A percentile compares a stretch with the other conserved stretches of the same genome.
Evolutionary conservation across 2,797 vertebrate species (phyloP).

Genomic region (Nyctibius grandis): DNA sequence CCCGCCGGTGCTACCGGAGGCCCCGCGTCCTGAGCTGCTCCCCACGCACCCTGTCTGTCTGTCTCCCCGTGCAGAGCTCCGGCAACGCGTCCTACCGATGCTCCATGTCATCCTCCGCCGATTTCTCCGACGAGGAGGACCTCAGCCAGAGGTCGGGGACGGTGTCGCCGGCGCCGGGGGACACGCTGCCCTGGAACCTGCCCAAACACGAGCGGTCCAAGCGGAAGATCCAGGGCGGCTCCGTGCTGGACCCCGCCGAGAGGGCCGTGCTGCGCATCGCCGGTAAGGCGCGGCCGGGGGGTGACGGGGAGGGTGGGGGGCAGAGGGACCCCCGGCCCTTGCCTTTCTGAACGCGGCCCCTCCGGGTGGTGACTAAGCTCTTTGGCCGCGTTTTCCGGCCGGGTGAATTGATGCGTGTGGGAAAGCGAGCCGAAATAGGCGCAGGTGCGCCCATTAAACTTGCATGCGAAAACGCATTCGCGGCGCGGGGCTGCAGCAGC

Average conservation of each 20-base stretch:
- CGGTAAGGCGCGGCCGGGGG: constrained; percentile 77
- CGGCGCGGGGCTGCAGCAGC: background rate
- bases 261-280: constrained; percentile 97
- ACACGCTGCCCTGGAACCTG: constrained; percentile 98
- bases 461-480: background rate
- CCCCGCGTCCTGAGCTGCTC: background rate
- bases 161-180: constrained; percentile 92
- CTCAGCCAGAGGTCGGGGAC: constrained; percentile 91
- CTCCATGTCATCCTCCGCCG: constrained; percentile 97
- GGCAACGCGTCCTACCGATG: constrained; percentile 93
- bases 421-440: background rate
- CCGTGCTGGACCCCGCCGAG: constrained; percentile 94
- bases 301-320: background rate
- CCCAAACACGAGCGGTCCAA: constrained; percentile 94
- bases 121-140: constrained; percentile 96
- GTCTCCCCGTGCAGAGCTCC: constrained; percentile 84
- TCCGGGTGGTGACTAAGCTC: constrained; percentile 70
- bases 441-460: constrained; percentile 56
- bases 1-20: background rate
- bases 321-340: background rate
- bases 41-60: background rate
- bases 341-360: background rate
- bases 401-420: constrained; percentile 4
- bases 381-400: constrained; percentile 36
- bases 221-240: constrained; percentile 92